Evolutionary conservation across 2,797 vertebrate species (phyloP).

Genomic region (Heterohyrax brucei): DNA sequence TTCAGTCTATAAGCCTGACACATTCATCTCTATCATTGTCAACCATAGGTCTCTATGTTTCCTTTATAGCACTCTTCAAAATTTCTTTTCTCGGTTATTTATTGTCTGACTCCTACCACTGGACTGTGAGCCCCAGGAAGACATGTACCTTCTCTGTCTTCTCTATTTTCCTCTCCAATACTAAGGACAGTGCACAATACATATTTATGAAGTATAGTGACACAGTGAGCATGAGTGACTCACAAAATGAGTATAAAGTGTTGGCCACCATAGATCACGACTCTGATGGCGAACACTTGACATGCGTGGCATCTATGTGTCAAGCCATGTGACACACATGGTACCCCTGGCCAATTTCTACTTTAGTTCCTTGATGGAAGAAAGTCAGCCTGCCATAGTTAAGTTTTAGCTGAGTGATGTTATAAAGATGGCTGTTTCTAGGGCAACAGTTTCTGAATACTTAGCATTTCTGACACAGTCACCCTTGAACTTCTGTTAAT

Average conservation of each 20-base stretch:
- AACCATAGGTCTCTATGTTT: background rate
- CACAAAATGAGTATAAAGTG: background rate
- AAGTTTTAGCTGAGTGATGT: slow-evolving; percentile 34
- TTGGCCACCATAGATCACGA: background rate
- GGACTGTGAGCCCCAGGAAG: background rate
- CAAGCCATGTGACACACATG: background rate
- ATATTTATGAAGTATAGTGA: slow-evolving; percentile 1
- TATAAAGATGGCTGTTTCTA: slow-evolving; percentile 50
- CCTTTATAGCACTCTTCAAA: background rate
- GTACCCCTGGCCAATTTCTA: background rate
- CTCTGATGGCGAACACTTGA: background rate
- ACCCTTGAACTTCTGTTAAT: slow-evolving; percentile 75
- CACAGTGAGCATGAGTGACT: background rate
- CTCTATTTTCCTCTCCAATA: background rate
- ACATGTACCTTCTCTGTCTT: background rate
- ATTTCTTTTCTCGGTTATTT: background rate
- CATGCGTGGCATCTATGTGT: no score
- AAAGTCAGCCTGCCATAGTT: slow-evolving; percentile 29
- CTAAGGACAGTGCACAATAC: background rate
- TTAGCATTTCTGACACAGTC: slow-evolving; percentile 74
- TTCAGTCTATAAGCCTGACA: background rate
- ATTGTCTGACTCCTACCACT: background rate
- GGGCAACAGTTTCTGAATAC: slow-evolving; percentile 68
- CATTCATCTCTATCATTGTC: background rate
- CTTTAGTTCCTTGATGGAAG: slow-evolving; percentile 27